Percentiles rank a stretch among this genome's conserved stretches.
Conservation (phyloP, 2,888 invertebrate genomes). For the Tolmerus cingulatus region DNA sequence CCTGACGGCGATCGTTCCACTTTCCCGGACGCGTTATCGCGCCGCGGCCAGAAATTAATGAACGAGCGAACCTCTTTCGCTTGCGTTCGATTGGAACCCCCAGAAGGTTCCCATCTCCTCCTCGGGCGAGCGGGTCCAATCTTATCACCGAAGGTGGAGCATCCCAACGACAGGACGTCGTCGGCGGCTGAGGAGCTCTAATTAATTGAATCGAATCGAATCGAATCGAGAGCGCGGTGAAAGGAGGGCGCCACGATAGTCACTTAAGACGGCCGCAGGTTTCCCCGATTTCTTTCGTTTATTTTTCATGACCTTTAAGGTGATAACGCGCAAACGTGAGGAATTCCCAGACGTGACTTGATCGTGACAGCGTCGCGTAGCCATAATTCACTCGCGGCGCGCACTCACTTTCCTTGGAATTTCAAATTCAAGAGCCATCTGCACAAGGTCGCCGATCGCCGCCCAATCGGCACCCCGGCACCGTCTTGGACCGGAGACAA, state of each 20-base stretch:
- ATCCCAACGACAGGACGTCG: slow-evolving; percentile 6
- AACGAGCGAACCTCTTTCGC: slow-evolving; percentile 4
- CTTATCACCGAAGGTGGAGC: slow-evolving; percentile 17
- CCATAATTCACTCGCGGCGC: background rate
- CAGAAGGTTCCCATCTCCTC: slow-evolving; percentile 3
- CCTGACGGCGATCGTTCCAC: slow-evolving; percentile 6
- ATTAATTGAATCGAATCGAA: slow-evolving; percentile 8
- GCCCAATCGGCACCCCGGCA: background rate
- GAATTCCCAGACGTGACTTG: background rate
- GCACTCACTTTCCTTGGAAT: background rate
- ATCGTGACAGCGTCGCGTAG: background rate
- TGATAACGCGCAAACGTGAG: background rate
- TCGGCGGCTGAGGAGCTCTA: background rate
- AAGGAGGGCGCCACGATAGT: background rate
- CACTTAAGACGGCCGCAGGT: background rate
- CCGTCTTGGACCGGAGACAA: background rate
- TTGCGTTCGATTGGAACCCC: background rate
- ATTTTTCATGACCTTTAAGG: slow-evolving; percentile 8
- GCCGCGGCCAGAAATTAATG: slow-evolving; percentile 5
- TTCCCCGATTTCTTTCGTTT: background rate
- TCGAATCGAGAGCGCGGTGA: background rate
- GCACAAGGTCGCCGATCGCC: background rate
- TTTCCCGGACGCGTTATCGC: background rate
- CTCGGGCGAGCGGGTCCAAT: background rate
- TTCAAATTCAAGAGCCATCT: background rate